Evolutionary conservation across 2,888 invertebrate genomes (phyloP).

Genomic region (Hylaea fasciaria): DNA sequence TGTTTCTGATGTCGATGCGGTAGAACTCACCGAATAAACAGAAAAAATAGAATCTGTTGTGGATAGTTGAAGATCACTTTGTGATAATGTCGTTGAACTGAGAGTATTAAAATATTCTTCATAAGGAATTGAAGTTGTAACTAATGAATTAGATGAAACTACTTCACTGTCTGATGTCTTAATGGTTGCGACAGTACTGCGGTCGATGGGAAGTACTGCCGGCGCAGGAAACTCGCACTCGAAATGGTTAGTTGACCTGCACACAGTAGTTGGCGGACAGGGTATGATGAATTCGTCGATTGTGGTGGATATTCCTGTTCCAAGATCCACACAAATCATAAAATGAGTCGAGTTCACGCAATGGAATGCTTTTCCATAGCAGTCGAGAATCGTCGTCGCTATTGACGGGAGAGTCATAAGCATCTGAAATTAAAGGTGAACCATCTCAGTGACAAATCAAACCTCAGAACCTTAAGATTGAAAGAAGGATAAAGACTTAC

Average conservation of each 20-base stretch:
- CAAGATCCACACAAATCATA: conserved; percentile 79
- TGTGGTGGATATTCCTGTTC: conserved; percentile 69
- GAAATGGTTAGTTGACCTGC: conserved; percentile 61
- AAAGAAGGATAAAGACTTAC: conserved; percentile 49
- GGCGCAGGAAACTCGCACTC: conserved; percentile 70
- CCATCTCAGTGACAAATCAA: background rate
- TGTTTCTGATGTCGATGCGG: background rate
- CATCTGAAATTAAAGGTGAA: conserved; percentile 58
- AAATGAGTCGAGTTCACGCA: conserved; percentile 79
- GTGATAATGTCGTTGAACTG: conserved; percentile 38
- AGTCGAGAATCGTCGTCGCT: conserved; percentile 66
- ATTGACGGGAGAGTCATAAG: conserved; percentile 53
- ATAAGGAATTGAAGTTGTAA: conserved; percentile 29
- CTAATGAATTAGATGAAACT: conserved; percentile 16
- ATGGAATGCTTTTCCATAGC: conserved; percentile 76
- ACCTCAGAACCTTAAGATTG: too few species aligned
- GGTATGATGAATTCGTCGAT: conserved; percentile 70
- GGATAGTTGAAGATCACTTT: conserved; percentile 2
- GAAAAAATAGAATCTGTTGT: conserved; percentile 14
- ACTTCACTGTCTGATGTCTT: conserved; percentile 27
- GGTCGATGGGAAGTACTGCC: background rate
- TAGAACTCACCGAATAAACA: conserved; percentile 5
- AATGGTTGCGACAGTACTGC: conserved; percentile 20
- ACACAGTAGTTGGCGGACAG: conserved; percentile 70
- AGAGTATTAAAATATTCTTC: conserved; percentile 43